Evolutionary conservation across 2,113 vertebrate genomes (phyloP).

Genomic region (Grallaria varia): DNA sequence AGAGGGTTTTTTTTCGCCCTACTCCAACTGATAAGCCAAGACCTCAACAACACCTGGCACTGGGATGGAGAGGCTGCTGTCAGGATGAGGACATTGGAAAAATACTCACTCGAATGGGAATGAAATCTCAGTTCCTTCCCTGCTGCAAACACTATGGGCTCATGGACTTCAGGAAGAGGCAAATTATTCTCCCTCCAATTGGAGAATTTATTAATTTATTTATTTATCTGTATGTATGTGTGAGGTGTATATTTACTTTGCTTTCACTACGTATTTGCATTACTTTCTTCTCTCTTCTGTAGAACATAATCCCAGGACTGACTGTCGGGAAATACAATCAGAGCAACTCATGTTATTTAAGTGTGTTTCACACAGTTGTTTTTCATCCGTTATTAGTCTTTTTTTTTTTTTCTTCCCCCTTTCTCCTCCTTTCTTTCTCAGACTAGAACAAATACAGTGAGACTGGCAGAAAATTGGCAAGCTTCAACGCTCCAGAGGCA

Average conservation of each 20-base stretch:
- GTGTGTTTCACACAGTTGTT: not conserved
- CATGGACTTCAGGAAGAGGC: not conserved
- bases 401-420: no score
- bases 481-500: slow-evolving; percentile 5
- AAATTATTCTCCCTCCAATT: not conserved
- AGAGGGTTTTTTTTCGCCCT: not conserved
- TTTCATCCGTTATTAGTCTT: not conserved
- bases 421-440: not conserved
- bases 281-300: not conserved
- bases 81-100: not conserved
- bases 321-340: not conserved
- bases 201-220: not conserved
- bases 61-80: not conserved
- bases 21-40: not conserved
- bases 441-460: slow-evolving; percentile 33
- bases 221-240: no score
- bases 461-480: slow-evolving; percentile 18
- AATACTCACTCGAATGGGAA: not conserved
- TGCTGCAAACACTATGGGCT: not conserved
- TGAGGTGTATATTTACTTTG: not conserved
- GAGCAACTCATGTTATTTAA: not conserved
- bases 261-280: not conserved
- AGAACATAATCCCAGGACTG: not conserved
- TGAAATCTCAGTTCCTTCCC: not conserved
- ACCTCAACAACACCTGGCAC: not conserved